Percentiles rank a stretch among this genome's conserved stretches.
Conservation (phyloP, 2,797 vertebrate species). For the Fundulus diaphanus region DNA sequence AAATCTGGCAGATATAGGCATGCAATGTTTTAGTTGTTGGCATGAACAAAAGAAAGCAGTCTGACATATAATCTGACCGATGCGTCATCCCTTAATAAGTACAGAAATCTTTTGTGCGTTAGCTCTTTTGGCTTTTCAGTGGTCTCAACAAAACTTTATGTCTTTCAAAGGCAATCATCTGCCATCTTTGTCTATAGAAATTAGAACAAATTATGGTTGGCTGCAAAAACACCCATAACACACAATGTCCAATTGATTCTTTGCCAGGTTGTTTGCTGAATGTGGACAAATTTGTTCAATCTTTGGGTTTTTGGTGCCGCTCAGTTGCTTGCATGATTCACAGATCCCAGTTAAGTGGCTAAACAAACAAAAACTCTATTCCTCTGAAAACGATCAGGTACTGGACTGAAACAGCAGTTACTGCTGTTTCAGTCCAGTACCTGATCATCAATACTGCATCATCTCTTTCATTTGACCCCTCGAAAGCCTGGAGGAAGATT, state of each 20-base stretch:
- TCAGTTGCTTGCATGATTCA: background rate
- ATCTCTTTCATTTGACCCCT: too few species aligned
- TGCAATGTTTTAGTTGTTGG: background rate
- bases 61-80: background rate
- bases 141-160: background rate
- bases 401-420: background rate
- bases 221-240: background rate
- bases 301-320: constrained; percentile 1
- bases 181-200: background rate
- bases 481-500: background rate
- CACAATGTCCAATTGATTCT: constrained; percentile 3
- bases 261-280: constrained; percentile 2
- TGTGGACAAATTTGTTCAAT: constrained; percentile 1
- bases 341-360: background rate
- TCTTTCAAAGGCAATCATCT: background rate
- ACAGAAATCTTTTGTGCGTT: background rate
- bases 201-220: background rate
- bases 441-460: too few species aligned
- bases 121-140: background rate
- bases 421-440: too few species aligned
- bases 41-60: too few species aligned
- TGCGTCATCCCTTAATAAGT: background rate
- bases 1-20: background rate
- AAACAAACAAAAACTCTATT: background rate
- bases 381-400: background rate